Evolutionary conservation across 2,113 vertebrate species (phyloP), one percentile per base, ranked within the genome.

Genomic region (Bos indicus): DNA sequence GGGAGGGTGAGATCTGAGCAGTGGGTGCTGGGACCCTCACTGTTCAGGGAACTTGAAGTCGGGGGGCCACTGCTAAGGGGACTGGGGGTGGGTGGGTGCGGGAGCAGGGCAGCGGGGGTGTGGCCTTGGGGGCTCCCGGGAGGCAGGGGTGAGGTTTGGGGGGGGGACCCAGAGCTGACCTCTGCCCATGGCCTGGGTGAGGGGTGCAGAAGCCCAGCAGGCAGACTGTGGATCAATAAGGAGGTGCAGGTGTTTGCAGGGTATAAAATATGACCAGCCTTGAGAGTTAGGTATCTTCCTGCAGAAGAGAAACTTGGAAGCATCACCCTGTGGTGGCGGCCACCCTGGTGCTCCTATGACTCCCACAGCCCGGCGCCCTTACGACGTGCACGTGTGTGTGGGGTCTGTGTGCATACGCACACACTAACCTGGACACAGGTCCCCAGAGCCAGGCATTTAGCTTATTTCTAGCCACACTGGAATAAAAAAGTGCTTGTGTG

Each of bases 101-200:
- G 0, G 48, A 33, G 5, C 19, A 56, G 48, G 26, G 14, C 8
- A 19, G 26, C 17, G 7, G 48, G 5, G 19, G 3, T 9, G 19
- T 3, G 2, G 3, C 52, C 8, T 74, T 2, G 15, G 7, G 0
- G 3, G 36, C 15, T 7, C 51, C 88, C 2, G 1, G 82, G 25
- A 56, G 21, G 21, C 46, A 48, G 46, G 46, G 46, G 46, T 48
- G 46, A 48, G 10, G 46, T 48, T 7, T 48, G 2, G 10, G 0
- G 8, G 23, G 17, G 48, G 16, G 15, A 7, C 87, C 16, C 3
- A 1, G 87, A 28, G 14, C 23, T 28, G 48, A 71, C 33, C 86
- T 16, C n/a, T 54, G 9, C 46, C 78, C 1, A 0, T 51, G 46
- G 46, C 46, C 46, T 33, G 2, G 8, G 46, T 0, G 6, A 3